Conservation (phyloP, 2,888 invertebrate genomes). For the Thera britannica region DNA sequence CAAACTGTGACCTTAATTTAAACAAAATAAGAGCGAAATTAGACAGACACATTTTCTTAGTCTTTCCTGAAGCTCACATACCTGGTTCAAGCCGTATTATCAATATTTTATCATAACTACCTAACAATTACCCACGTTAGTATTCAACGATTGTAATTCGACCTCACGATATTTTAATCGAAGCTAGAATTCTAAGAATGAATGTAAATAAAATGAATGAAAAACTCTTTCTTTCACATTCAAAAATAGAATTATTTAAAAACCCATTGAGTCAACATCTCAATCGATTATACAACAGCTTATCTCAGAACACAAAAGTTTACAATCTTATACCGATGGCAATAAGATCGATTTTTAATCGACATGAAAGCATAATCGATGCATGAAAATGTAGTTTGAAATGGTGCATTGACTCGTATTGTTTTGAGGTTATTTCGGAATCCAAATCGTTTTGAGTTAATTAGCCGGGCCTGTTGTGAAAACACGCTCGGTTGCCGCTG, state of each 20-base stretch:
- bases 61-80: too few relatives aligned
- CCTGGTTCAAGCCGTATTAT: too few relatives aligned
- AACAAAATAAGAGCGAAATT: background rate
- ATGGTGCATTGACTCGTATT: slow-evolving; percentile 33
- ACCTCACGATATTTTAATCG: too few relatives aligned
- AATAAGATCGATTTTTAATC: slow-evolving; percentile 15
- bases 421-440: slow-evolving; percentile 31
- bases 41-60: background rate
- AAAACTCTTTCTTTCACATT: slow-evolving; percentile 11
- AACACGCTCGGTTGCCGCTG: slow-evolving; percentile 23
- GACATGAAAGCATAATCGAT: slow-evolving; percentile 17
- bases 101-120: too few relatives aligned
- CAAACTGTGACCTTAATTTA: background rate
- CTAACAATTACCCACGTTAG: background rate
- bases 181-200: background rate
- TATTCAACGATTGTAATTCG: background rate
- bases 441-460: slow-evolving; percentile 31
- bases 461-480: slow-evolving; percentile 32
- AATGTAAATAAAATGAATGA: background rate
- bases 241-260: slow-evolving; percentile 28
- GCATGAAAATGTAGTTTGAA: slow-evolving; percentile 20
- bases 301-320: slow-evolving; percentile 1
- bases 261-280: slow-evolving; percentile 26
- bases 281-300: slow-evolving; percentile 10
- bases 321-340: background rate